Conservation (phyloP, 2,888 invertebrate species). For the Chelonus formosanus region DNA sequence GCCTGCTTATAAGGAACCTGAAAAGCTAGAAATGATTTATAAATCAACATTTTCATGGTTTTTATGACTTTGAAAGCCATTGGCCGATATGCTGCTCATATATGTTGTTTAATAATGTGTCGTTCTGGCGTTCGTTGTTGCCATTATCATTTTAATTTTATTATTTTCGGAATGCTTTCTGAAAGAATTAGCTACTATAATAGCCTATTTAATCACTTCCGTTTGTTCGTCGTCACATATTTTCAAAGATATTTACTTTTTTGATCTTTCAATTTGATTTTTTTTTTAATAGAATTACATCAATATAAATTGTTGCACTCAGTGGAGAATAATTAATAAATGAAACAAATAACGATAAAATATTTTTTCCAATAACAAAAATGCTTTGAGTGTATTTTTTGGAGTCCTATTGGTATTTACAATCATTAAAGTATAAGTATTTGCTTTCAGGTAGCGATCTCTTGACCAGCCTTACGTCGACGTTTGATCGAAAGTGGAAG, state of each 20-base stretch:
- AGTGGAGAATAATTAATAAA: conserved; percentile 53
- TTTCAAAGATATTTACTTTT: too few relatives aligned
- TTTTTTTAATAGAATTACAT: conserved; percentile 1
- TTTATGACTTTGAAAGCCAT: conserved; percentile 25
- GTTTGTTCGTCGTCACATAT: background rate
- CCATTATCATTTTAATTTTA: conserved; percentile 29
- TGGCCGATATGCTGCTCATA: conserved; percentile 27
- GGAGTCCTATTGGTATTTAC: background rate
- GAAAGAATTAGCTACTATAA: background rate
- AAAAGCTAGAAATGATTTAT: background rate
- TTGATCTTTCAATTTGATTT: background rate
- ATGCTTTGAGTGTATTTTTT: conserved; percentile 11
- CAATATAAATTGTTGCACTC: conserved; percentile 29
- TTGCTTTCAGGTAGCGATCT: conserved; percentile 80
- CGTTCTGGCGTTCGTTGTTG: conserved; percentile 37
- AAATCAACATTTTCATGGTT: background rate
- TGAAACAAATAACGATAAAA: conserved; percentile 40
- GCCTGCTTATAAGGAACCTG: conserved; percentile 4
- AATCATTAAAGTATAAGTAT: background rate
- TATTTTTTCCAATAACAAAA: conserved; percentile 12
- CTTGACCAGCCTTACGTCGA: conserved; percentile 83
- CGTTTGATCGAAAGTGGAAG: conserved; percentile 84
- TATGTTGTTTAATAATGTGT: conserved; percentile 28
- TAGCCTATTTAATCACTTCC: background rate
- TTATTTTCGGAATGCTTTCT: conserved; percentile 45